phyloP scores from a whole-genome alignment of 2,888 invertebrate genomes.

The Allolobophora icterica region DNA sequence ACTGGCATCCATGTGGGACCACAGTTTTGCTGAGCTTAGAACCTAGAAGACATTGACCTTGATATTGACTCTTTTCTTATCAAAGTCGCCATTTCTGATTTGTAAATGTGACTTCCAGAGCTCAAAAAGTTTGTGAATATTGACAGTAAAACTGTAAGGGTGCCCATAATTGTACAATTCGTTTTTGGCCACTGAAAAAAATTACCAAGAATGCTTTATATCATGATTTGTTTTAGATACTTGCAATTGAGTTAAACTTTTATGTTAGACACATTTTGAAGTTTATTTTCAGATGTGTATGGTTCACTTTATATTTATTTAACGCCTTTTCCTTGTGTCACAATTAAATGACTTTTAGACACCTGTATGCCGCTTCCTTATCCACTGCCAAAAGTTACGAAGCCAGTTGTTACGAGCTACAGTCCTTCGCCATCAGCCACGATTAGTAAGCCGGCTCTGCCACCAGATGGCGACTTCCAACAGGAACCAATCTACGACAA shows the following conservation, averaged over 20 bases:
- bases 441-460: not conserved
- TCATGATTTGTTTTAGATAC: not conserved
- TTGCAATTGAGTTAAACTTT: not conserved
- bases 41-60: too few relatives aligned
- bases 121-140: too few relatives aligned
- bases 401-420: constrained; percentile 21
- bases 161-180: too few relatives aligned
- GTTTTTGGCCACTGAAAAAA: too few relatives aligned
- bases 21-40: too few relatives aligned
- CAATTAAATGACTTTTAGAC: not conserved
- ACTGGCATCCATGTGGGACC: too few relatives aligned
- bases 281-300: not conserved
- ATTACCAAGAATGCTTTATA: too few relatives aligned
- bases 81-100: too few relatives aligned
- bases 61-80: too few relatives aligned
- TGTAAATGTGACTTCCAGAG: too few relatives aligned
- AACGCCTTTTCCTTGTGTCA: not conserved
- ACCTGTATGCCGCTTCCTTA: constrained; percentile 34
- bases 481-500: constrained; percentile 13
- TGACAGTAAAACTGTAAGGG: too few relatives aligned
- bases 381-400: constrained; percentile 29
- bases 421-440: constrained; percentile 19
- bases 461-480: not conserved
- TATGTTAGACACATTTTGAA: not conserved
- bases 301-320: not conserved